Percentiles rank a stretch among this genome's conserved stretches.
These are phyloP conservation scores for Thera obeliscata DNA, from an alignment of 2,888 invertebrate species.

Conservation along the genomic window DNA sequence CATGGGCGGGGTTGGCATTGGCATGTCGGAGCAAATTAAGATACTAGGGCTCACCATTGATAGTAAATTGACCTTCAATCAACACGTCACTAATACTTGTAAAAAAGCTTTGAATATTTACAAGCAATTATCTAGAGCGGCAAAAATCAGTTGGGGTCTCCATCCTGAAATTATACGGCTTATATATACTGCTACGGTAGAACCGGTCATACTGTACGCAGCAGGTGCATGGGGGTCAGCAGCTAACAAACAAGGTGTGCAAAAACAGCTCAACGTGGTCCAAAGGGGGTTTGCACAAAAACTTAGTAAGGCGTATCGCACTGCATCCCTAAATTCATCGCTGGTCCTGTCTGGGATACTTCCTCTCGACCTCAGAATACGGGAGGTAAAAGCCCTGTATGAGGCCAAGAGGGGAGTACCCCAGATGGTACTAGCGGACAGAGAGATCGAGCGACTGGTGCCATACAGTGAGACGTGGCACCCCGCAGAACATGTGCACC, in stretches of 20 bases:
- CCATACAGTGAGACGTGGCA: too few relatives aligned
- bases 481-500: too few relatives aligned
- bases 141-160: slow-evolving; percentile 22
- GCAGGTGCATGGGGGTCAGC: slow-evolving; percentile 2
- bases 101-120: slow-evolving; percentile 4
- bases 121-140: slow-evolving; percentile 15
- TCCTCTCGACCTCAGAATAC: too few relatives aligned
- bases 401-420: neutral
- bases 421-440: neutral
- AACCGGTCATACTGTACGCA: neutral
- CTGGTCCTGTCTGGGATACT: too few relatives aligned
- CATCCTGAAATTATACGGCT: slow-evolving; percentile 31
- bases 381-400: too few relatives aligned
- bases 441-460: too few relatives aligned
- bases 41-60: too few relatives aligned
- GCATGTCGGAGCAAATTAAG: too few relatives aligned
- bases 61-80: slow-evolving; percentile 12
- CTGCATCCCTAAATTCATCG: too few relatives aligned
- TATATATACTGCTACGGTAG: slow-evolving; percentile 6
- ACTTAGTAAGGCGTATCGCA: neutral
- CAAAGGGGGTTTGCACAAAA: neutral
- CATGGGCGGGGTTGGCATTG: too few relatives aligned
- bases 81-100: neutral
- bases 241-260: neutral
- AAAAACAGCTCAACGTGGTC: neutral